These are phyloP conservation scores for Lottia gigantea DNA, from an alignment of 2,888 invertebrate species.

Conservation along the genomic window DNA sequence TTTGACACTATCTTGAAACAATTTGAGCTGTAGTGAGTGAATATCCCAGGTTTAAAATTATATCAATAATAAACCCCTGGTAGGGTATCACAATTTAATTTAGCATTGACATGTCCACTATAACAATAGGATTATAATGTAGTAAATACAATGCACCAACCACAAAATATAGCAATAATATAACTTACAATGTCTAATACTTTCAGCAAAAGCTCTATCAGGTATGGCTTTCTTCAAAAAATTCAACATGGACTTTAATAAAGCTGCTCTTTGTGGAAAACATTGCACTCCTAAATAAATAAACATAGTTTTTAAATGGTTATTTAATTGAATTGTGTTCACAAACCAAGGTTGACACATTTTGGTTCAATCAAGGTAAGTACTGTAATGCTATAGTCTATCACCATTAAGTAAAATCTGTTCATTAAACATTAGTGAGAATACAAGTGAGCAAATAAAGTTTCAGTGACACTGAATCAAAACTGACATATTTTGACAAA, in stretches of 20 bases:
- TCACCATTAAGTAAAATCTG: no score
- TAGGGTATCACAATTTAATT: conserved; percentile 1
- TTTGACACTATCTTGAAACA: no score
- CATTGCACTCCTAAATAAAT: conserved; percentile 70
- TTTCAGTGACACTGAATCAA: no score
- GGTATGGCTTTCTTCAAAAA: conserved; percentile 87
- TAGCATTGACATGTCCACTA: conserved; percentile 6
- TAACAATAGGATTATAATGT: neutral
- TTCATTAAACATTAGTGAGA: no score
- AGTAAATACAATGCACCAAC: neutral
- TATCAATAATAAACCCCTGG: conserved; percentile 6
- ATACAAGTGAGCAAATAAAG: no score
- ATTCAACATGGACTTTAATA: conserved; percentile 88
- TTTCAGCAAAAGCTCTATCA: conserved; percentile 80
- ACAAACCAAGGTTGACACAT: no score
- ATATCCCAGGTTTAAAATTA: neutral
- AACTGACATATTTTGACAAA: no score
- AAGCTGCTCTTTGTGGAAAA: conserved; percentile 84
- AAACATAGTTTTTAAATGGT: conserved; percentile 3
- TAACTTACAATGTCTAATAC: conserved; percentile 76
- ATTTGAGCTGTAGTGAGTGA: neutral
- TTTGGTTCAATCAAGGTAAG: no score
- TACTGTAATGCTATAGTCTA: no score
- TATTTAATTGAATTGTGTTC: no score
- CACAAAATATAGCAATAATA: neutral